Conservation (phyloP, 2,113 vertebrate genomes). For the Nettapus auritus region DNA sequence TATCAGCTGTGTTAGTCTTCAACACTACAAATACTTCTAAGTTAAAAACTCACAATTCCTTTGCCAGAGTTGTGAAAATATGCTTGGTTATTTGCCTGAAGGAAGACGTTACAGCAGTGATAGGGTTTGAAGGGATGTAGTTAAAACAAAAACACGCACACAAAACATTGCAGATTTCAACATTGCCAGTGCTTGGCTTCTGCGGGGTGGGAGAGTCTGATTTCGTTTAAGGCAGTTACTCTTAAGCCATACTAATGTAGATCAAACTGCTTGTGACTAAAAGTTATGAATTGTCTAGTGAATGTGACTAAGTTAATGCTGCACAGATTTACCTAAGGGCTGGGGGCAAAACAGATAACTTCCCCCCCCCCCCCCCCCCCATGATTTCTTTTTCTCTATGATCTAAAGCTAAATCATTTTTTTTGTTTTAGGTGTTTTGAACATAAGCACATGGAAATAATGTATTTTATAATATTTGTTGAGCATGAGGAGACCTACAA, state of each 20-base stretch:
- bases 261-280: neutral
- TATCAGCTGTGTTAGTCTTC: neutral
- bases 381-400: neutral
- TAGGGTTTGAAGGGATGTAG: neutral
- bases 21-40: neutral
- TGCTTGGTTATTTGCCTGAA: neutral
- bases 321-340: neutral
- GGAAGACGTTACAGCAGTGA: neutral
- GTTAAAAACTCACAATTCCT: neutral
- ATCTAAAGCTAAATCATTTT: neutral
- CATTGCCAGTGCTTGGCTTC: neutral
- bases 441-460: neutral
- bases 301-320: neutral
- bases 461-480: neutral
- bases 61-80: neutral
- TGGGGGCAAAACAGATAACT: neutral
- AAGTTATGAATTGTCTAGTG: neutral
- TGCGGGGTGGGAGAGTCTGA: neutral
- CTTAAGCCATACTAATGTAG: neutral
- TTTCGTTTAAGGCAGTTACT: neutral
- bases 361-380: fast-evolving
- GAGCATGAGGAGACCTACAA: neutral
- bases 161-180: neutral
- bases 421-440: neutral
- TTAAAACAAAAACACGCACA: neutral